Evolutionary conservation across 2,888 invertebrate species (phyloP).

Genomic region (Drosophila antonietae): DNA sequence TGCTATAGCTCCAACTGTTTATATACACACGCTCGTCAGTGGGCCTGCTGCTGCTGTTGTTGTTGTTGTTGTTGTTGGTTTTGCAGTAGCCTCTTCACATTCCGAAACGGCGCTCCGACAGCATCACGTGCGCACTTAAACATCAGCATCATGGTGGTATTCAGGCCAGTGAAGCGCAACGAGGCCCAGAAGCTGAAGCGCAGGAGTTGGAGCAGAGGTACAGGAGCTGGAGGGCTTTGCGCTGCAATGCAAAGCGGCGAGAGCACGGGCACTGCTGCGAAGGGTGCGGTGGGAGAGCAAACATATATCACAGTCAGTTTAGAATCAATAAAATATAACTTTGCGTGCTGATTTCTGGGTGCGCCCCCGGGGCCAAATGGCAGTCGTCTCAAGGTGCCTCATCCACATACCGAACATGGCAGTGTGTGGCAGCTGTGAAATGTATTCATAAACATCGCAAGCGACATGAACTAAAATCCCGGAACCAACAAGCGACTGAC

Average conservation of each 20-base stretch:
- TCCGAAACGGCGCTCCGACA: conserved; percentile 23
- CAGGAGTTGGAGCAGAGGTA: not conserved
- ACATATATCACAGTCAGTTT: conserved; percentile 74
- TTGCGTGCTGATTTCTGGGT: conserved; percentile 71
- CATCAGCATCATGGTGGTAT: conserved; percentile 71
- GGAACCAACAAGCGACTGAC: conserved; percentile 72
- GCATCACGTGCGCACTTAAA: conserved; percentile 75
- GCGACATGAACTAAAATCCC: conserved; percentile 65
- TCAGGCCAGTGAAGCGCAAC: conserved; percentile 66
- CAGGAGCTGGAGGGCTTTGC: conserved; percentile 6
- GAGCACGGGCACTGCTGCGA: no score
- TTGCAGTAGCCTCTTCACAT: conserved; percentile 31
- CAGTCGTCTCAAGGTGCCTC: conserved; percentile 56
- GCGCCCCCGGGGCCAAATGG: conserved; percentile 46
- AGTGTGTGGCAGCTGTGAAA: conserved; percentile 53
- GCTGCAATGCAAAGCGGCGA: conserved; percentile 37
- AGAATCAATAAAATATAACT: conserved; percentile 78
- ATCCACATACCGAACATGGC: conserved; percentile 28
- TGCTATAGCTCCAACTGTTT: not conserved
- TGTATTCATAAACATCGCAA: conserved; percentile 75
- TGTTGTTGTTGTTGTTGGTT: conserved; percentile 17
- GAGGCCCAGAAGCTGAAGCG: conserved; percentile 19
- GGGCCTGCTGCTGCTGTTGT: not conserved
- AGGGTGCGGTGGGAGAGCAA: not conserved
- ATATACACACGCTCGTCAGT: conserved; percentile 5